Conservation (phyloP, 2,113 vertebrate species). For the Pachyramphus minor region DNA sequence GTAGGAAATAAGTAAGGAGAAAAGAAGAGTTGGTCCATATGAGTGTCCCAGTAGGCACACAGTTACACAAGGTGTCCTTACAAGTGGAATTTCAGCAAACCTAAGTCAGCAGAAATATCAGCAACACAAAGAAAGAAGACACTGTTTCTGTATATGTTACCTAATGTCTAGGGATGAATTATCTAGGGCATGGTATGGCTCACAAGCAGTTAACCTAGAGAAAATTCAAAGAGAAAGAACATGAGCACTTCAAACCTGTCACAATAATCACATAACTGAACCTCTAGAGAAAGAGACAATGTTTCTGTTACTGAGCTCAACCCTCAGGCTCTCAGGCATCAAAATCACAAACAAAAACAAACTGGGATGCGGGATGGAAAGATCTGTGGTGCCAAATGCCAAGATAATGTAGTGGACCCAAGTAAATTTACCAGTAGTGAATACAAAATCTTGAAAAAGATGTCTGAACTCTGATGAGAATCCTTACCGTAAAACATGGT, state of each 20-base stretch:
- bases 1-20: not conserved
- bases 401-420: not conserved
- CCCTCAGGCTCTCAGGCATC: constrained; percentile 44
- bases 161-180: not conserved
- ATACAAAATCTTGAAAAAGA: not conserved
- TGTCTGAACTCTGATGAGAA: not conserved
- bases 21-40: not conserved
- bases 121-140: not conserved
- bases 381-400: not conserved
- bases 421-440: not conserved
- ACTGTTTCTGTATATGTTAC: not conserved
- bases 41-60: not conserved
- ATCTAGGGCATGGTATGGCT: not conserved
- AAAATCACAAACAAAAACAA: constrained; percentile 34
- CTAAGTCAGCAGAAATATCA: not conserved
- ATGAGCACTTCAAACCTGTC: constrained; percentile 52
- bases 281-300: constrained; percentile 58
- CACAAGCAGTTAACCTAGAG: constrained; percentile 47
- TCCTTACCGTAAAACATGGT: not conserved
- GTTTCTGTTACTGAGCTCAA: constrained; percentile 56
- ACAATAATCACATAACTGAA: constrained; percentile 57
- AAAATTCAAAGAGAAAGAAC: constrained; percentile 46
- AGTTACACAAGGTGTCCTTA: not conserved
- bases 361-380: not conserved
- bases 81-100: not conserved